A percentile compares a stretch with the other conserved stretches of the same genome.
Conservation (phyloP, 2,113 vertebrate species). For the Daphoenositta chrysoptera region DNA sequence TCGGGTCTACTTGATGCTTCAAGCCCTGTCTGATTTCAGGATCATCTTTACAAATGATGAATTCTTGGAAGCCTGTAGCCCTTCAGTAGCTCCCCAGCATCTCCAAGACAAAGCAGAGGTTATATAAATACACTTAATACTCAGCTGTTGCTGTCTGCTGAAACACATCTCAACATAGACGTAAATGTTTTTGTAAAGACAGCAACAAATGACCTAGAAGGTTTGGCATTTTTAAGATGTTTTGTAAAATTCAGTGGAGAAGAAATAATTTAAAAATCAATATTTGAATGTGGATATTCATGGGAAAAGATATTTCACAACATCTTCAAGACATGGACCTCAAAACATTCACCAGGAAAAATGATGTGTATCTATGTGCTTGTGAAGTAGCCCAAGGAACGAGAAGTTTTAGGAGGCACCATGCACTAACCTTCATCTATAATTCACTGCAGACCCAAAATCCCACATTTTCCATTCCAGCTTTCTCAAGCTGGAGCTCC, state of each 20-base stretch:
- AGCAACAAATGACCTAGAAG: neutral
- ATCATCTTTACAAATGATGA: neutral
- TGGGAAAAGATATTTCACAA: neutral
- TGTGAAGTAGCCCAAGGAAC: neutral
- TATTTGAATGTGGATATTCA: neutral
- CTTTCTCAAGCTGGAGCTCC: neutral
- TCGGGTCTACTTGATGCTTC: neutral
- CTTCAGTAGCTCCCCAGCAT: neutral
- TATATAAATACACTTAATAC: neutral
- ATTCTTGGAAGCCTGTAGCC: neutral
- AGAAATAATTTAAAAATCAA: neutral
- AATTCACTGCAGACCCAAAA: neutral
- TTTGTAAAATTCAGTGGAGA: neutral
- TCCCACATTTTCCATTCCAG: neutral
- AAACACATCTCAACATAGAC: neutral
- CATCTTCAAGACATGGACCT: neutral
- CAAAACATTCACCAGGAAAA: neutral
- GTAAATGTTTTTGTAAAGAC: neutral
- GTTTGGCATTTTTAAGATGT: neutral
- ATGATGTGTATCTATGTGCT: fast-evolving
- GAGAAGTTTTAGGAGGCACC: neutral
- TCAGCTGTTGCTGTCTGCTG: neutral
- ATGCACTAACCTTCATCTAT: neutral
- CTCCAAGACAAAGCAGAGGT: neutral
- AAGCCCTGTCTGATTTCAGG: neutral